Conservation (phyloP, 2,888 invertebrate species). For the Acholoe squamosa region DNA sequence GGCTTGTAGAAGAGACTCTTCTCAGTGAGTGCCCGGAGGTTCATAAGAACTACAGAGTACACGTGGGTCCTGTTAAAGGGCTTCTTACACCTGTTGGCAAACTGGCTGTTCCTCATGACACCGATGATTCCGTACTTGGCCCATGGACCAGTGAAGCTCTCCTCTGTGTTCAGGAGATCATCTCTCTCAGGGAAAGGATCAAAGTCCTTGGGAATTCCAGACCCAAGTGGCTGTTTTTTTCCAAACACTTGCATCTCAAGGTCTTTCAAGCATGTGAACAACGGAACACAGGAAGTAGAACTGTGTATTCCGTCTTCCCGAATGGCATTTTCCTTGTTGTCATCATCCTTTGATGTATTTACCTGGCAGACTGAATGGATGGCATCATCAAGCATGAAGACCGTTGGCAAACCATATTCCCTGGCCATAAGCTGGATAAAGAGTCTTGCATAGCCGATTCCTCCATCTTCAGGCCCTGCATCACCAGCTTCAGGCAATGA, state of each 20-base stretch:
- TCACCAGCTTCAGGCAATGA: background rate
- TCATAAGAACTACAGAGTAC: background rate
- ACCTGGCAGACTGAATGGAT: conserved; percentile 42
- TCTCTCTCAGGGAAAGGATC: too few relatives aligned
- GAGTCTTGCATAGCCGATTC: conserved; percentile 63
- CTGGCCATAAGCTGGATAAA: conserved; percentile 66
- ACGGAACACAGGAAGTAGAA: background rate
- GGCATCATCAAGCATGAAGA: conserved; percentile 66
- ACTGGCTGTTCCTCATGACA: background rate
- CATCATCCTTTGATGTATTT: background rate
- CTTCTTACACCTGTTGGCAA: background rate
- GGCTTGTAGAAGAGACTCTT: background rate
- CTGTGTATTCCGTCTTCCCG: background rate
- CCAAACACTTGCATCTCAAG: conserved; percentile 37
- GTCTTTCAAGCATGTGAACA: background rate
- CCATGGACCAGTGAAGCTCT: conserved; percentile 46
- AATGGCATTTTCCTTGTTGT: background rate
- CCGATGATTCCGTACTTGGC: conserved; percentile 4
- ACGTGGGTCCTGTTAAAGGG: background rate
- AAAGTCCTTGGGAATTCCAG: background rate
- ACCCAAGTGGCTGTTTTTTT: background rate
- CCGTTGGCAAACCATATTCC: background rate
- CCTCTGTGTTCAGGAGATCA: background rate
- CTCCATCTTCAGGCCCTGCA: conserved; percentile 46
- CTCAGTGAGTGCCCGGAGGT: background rate